A percentile compares a stretch with the other conserved stretches of the same genome.
Conservation (phyloP, 2,113 vertebrate species). For the Sorex araneus region DNA sequence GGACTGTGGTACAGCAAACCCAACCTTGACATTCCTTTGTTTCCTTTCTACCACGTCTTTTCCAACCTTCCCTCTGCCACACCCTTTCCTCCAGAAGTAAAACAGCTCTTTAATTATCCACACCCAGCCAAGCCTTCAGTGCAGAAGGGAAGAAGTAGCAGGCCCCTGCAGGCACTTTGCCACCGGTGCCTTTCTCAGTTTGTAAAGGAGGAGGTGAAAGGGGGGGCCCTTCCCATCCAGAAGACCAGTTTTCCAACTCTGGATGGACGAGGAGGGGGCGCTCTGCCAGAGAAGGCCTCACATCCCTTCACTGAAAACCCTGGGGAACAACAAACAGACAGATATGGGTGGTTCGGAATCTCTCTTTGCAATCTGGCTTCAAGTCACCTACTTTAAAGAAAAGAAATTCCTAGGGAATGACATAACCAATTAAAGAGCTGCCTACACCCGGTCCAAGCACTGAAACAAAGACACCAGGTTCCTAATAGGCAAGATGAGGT, state of each 20-base stretch:
- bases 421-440: constrained; percentile 76
- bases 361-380: constrained; percentile 71
- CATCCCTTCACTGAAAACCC: constrained; percentile 74
- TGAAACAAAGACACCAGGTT: constrained; percentile 30
- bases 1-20: background rate
- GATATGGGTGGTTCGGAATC: constrained; percentile 68
- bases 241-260: constrained; percentile 75
- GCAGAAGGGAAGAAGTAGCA: constrained; percentile 11
- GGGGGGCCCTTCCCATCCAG: constrained; percentile 33
- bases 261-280: constrained; percentile 68
- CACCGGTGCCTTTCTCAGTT: background rate
- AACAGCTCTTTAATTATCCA: constrained; percentile 1
- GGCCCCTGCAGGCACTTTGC: background rate
- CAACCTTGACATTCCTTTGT: background rate
- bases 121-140: background rate
- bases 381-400: constrained; percentile 70
- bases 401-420: constrained; percentile 82
- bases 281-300: constrained; percentile 62
- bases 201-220: background rate
- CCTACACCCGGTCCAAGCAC: constrained; percentile 64
- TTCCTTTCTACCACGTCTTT: background rate
- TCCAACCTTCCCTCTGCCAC: background rate
- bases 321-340: constrained; percentile 74
- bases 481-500: background rate
- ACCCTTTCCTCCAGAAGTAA: background rate